Conservation (phyloP, 2,797 vertebrate genomes). For the Hoplostethus mediterraneus region DNA sequence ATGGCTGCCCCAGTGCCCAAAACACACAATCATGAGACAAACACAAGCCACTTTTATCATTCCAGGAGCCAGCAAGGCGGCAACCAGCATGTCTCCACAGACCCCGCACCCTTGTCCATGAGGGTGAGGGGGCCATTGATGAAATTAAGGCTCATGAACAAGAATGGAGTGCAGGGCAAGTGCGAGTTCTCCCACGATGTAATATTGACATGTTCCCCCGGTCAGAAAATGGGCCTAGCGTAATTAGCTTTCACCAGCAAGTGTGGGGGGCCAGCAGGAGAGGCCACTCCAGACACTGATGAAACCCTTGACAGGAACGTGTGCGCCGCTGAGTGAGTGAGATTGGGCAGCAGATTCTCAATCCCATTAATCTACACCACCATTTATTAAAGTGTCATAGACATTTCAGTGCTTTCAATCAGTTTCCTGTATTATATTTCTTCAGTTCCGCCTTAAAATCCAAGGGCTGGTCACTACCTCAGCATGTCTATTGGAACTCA, state of each 20-base stretch:
- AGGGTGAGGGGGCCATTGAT: constrained; percentile 72
- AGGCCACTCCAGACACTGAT: constrained; percentile 62
- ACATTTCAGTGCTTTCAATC: no score
- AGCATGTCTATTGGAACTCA: no score
- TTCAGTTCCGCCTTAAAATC: no score
- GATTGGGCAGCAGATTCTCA: no score
- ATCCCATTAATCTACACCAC: no score
- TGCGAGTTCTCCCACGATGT: constrained; percentile 72
- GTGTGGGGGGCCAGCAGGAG: constrained; percentile 48
- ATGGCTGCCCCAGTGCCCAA: background rate
- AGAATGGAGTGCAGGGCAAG: constrained; percentile 66
- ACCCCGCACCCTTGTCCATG: constrained; percentile 52
- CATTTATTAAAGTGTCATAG: no score
- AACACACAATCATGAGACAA: background rate
- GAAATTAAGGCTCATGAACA: constrained; percentile 84
- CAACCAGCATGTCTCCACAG: constrained; percentile 46
- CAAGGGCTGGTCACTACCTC: no score
- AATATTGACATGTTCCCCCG: constrained; percentile 78
- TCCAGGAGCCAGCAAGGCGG: background rate
- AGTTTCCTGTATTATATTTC: no score
- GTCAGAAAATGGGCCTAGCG: constrained; percentile 71
- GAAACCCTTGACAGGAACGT: constrained; percentile 41
- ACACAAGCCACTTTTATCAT: constrained; percentile 1
- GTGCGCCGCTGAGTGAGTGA: constrained; percentile 20
- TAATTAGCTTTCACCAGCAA: constrained; percentile 76